Evolutionary conservation across 1,140 invertebrate genomes (phyloP).

Genomic region (Drosophila sulfurigaster): DNA sequence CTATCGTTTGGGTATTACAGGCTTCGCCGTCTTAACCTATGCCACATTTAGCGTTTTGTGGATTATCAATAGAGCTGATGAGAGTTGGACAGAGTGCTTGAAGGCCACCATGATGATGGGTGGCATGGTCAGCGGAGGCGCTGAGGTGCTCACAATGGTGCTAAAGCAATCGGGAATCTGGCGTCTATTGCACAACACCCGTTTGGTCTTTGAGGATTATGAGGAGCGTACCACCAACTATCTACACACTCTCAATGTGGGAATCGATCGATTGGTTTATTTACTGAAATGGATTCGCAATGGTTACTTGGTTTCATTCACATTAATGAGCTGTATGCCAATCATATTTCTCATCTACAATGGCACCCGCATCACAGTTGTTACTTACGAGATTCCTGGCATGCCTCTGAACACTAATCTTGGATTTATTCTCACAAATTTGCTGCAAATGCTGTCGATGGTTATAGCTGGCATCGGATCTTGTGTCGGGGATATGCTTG

Average conservation of each 20-base stretch:
- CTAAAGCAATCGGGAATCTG: slow-evolving; percentile 41
- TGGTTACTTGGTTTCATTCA: slow-evolving; percentile 48
- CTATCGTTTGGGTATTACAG: slow-evolving; percentile 52
- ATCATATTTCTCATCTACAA: slow-evolving; percentile 32
- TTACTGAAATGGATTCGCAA: slow-evolving; percentile 37
- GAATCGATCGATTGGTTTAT: slow-evolving; percentile 40
- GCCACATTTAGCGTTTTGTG: slow-evolving; percentile 43
- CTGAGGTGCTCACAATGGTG: slow-evolving; percentile 41
- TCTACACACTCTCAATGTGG: slow-evolving; percentile 21
- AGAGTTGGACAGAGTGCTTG: slow-evolving; percentile 48
- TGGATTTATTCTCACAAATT: slow-evolving; percentile 46
- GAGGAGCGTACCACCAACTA: slow-evolving; percentile 24
- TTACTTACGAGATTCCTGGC: slow-evolving; percentile 59
- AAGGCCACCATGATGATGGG: slow-evolving; percentile 59
- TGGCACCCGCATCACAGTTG: slow-evolving; percentile 49
- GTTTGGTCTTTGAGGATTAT: slow-evolving; percentile 42
- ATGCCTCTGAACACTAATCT: slow-evolving; percentile 45
- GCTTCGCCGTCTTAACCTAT: slow-evolving; percentile 31
- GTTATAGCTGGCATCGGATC: slow-evolving; percentile 51
- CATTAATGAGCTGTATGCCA: slow-evolving; percentile 38
- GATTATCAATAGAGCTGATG: slow-evolving; percentile 17
- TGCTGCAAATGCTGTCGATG: slow-evolving; percentile 49
- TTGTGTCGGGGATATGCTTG: slow-evolving; percentile 59
- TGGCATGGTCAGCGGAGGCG: slow-evolving; percentile 28
- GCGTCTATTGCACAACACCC: slow-evolving; percentile 3